These are phyloP conservation scores for Chymomyza procnemis DNA, from an alignment of 2,888 invertebrate genomes.

Conservation along the genomic window DNA sequence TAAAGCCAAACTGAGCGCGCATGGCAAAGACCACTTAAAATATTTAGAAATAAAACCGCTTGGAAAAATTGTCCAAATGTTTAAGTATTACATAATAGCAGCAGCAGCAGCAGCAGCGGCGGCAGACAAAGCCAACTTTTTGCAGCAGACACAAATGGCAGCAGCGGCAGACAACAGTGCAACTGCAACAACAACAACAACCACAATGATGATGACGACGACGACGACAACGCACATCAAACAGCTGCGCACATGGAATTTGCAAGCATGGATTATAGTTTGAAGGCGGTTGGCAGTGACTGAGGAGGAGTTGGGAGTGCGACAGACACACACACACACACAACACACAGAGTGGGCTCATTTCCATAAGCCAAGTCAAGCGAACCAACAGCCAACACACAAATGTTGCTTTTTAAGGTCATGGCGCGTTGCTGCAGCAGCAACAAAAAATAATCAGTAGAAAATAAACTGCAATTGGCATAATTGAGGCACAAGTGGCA, in stretches of 20 bases:
- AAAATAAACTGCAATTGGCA: constrained; percentile 62
- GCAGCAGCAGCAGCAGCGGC: constrained; percentile 16
- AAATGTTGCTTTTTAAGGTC: constrained; percentile 73
- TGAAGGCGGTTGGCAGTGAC: constrained; percentile 2
- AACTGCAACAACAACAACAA: constrained; percentile 15
- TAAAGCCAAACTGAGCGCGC: constrained; percentile 46
- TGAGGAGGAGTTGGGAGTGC: constrained; percentile 9
- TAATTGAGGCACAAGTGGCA: constrained; percentile 54
- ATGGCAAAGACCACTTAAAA: constrained; percentile 70
- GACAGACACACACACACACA: constrained; percentile 22
- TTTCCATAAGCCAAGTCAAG: neutral
- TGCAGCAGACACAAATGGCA: constrained; percentile 29
- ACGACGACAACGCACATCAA: constrained; percentile 46
- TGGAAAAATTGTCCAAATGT: constrained; percentile 36
- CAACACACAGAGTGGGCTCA: neutral
- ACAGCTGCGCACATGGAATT: constrained; percentile 52
- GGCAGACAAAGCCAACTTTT: constrained; percentile 3
- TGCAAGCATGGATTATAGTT: neutral
- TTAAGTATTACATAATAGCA: constrained; percentile 57
- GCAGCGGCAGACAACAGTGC: constrained; percentile 24
- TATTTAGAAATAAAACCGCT: constrained; percentile 53
- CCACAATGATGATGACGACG: constrained; percentile 19
- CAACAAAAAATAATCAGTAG: constrained; percentile 11
- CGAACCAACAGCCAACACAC: constrained; percentile 37
- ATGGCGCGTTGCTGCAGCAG: constrained; percentile 48